phyloP scores from a whole-genome alignment of 2,797 vertebrate species.

The Hippoglossus hippoglossus region DNA sequence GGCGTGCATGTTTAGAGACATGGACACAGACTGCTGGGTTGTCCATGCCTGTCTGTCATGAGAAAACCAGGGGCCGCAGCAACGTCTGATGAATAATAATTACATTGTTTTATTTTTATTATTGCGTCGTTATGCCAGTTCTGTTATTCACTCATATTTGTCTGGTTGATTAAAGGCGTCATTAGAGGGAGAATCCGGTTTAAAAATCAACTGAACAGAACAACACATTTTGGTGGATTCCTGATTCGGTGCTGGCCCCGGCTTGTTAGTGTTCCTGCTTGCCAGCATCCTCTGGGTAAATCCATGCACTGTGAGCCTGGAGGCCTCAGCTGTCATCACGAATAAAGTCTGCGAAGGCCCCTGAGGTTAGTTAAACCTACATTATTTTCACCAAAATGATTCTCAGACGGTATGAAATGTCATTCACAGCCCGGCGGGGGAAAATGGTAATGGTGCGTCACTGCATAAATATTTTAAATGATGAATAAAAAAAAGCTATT shows the following conservation, averaged over 20 bases:
- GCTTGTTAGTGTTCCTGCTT: constrained; percentile 50
- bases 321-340: constrained; percentile 57
- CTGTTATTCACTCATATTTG: not conserved
- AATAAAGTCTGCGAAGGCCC: constrained; percentile 52
- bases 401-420: constrained; percentile 37
- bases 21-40: not conserved
- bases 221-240: constrained; percentile 16
- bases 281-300: constrained; percentile 47
- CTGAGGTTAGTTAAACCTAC: constrained; percentile 47
- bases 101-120: not conserved
- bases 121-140: not conserved
- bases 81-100: not conserved
- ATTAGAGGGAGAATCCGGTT: not conserved
- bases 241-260: constrained; percentile 21
- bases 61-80: constrained; percentile 1
- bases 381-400: constrained; percentile 48
- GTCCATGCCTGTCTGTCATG: not conserved
- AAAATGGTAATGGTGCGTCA: constrained; percentile 21
- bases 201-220: not conserved
- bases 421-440: constrained; percentile 24
- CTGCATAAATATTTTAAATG: constrained; percentile 1
- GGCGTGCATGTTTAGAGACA: constrained; percentile 27
- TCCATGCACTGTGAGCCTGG: constrained; percentile 33
- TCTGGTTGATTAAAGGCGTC: not conserved
- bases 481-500: constrained; percentile 5